Conservation (phyloP, 92 coral and sea anemone genomes). For the Heliopora coerulea region DNA sequence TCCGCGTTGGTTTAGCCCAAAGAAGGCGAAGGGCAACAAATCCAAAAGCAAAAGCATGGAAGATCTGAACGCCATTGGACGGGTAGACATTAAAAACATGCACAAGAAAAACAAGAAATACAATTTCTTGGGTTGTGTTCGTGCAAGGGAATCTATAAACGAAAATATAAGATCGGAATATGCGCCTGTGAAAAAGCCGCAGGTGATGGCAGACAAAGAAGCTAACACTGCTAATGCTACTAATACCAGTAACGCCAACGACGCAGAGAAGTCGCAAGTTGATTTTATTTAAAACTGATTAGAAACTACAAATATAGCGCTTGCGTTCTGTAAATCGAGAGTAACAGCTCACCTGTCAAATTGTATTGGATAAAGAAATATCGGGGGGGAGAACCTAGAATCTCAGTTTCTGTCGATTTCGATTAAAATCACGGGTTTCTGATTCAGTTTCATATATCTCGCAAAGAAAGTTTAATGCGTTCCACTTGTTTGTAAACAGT, state of each 20-base stretch:
- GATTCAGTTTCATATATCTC: too few relatives aligned
- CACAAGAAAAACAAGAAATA: slow-evolving; percentile 41
- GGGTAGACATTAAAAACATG: slow-evolving; percentile 31
- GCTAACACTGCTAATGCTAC: slow-evolving; percentile 3
- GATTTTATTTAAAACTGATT: slow-evolving; percentile 12
- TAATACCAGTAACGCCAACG: background rate
- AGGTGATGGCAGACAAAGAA: background rate
- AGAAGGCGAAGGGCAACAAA: slow-evolving; percentile 10
- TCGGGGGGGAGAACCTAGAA: background rate
- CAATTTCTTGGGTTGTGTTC: slow-evolving; percentile 44
- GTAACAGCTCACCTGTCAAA: background rate
- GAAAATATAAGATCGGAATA: slow-evolving; percentile 39
- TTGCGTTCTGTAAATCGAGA: background rate
- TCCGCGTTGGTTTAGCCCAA: slow-evolving; percentile 3
- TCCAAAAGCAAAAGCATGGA: slow-evolving; percentile 35
- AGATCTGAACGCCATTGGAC: slow-evolving; percentile 21
- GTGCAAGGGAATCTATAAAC: slow-evolving; percentile 34
- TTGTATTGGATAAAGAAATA: background rate
- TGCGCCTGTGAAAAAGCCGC: slow-evolving; percentile 45
- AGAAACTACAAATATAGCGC: background rate
- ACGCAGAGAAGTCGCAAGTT: slow-evolving; percentile 2
- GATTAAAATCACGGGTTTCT: too few relatives aligned
- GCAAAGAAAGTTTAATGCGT: too few relatives aligned
- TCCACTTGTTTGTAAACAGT: too few relatives aligned
- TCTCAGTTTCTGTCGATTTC: too few relatives aligned